These are phyloP conservation scores for Patella ulyssiponensis DNA, from an alignment of 2,888 invertebrate species.

Conservation along the genomic window DNA sequence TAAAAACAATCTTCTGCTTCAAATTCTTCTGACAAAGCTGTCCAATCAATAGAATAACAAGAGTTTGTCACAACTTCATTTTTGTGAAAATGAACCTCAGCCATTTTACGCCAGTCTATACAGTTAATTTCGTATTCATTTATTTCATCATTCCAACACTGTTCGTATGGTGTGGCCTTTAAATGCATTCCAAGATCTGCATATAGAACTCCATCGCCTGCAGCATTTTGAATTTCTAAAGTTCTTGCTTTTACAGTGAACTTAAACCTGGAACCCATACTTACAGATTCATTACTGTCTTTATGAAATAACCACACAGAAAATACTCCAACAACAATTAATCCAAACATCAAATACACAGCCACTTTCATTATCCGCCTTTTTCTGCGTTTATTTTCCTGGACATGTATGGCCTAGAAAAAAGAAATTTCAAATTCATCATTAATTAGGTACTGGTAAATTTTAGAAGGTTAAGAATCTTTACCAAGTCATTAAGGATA, in stretches of 20 bases:
- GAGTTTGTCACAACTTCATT: conserved; percentile 32
- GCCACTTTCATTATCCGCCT: conserved; percentile 46
- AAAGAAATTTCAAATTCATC: background rate
- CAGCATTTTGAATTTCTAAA: conserved; percentile 36
- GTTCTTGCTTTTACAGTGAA: conserved; percentile 41
- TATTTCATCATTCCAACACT: conserved; percentile 35
- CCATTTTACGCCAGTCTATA: conserved; percentile 40
- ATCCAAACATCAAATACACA: conserved; percentile 44
- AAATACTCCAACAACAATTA: conserved; percentile 43
- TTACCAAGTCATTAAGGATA: no score
- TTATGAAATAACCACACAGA: conserved; percentile 47
- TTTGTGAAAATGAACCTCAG: conserved; percentile 31
- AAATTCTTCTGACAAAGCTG: conserved; percentile 29
- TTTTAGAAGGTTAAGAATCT: no score
- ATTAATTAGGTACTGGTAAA: no score
- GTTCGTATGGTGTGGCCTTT: conserved; percentile 38
- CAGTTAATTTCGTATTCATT: conserved; percentile 33
- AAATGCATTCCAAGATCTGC: conserved; percentile 41
- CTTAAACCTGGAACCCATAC: conserved; percentile 35
- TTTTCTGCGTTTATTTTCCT: conserved; percentile 44
- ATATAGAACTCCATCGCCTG: conserved; percentile 40
- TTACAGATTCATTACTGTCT: conserved; percentile 38
- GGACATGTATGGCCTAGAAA: conserved; percentile 44
- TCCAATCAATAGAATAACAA: conserved; percentile 41
- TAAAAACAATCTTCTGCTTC: conserved; percentile 44